A percentile compares a stretch with the other conserved stretches of the same genome.
Conservation (phyloP, 2,797 vertebrate genomes). For the Limnodromus scolopaceus region DNA sequence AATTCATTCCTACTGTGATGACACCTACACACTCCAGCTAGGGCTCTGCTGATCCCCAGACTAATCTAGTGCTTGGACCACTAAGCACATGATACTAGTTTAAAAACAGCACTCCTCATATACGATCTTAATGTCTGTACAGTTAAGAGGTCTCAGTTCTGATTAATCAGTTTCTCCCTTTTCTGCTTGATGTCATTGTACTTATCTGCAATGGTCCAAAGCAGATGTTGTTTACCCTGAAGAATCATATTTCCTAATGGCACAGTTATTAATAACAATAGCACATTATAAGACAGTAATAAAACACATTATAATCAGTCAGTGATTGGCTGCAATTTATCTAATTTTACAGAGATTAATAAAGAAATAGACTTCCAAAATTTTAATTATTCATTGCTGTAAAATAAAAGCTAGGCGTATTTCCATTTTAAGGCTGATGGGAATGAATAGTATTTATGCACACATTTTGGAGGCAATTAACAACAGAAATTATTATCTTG, state of each 20-base stretch:
- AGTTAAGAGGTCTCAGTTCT: not conserved
- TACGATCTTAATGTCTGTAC: not conserved
- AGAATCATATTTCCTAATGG: not conserved
- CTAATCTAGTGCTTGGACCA: not conserved
- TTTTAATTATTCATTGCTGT: not conserved
- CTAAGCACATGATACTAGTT: not conserved
- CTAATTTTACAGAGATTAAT: not conserved
- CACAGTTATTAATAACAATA: not conserved
- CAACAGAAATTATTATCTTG: not conserved
- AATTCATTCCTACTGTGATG: not conserved
- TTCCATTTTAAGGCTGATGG: not conserved
- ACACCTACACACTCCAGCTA: not conserved
- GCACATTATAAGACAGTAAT: not conserved
- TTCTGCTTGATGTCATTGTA: not conserved
- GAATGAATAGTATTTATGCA: not conserved
- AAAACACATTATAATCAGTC: not conserved
- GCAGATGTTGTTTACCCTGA: not conserved
- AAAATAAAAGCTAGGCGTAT: not conserved
- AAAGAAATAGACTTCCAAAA: not conserved
- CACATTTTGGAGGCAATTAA: not conserved
- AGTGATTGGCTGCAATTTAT: not conserved
- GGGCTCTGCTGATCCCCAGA: not conserved
- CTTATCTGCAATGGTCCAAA: not conserved
- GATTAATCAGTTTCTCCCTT: not conserved
- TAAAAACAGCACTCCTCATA: not conserved